Evolutionary conservation across 2,888 invertebrate species (phyloP).

Genomic region (Polymixis flavicincta): DNA sequence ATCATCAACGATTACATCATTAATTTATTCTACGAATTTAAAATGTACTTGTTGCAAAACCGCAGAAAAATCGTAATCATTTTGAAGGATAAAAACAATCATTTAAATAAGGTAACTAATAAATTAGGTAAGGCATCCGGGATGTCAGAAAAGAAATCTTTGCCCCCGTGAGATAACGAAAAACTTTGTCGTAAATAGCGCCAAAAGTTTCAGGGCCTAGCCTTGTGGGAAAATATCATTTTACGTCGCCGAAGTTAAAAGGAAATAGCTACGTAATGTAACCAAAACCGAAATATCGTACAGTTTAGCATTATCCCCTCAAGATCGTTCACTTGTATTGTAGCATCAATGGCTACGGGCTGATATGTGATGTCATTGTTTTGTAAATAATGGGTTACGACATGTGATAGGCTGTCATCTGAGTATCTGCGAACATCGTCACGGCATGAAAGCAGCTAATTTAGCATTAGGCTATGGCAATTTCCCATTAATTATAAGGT

Average conservation of each 20-base stretch:
- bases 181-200: conserved; percentile 7
- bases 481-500: background rate
- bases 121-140: conserved; percentile 5
- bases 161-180: background rate
- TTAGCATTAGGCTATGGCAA: background rate
- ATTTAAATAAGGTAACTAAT: background rate
- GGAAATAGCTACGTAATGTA: background rate
- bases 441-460: background rate
- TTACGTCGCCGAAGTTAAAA: background rate
- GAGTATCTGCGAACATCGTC: conserved; percentile 21
- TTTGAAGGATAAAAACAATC: background rate
- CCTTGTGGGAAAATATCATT: conserved; percentile 1
- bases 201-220: background rate
- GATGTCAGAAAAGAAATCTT: conserved; percentile 4
- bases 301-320: conserved; percentile 25
- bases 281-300: conserved; percentile 13
- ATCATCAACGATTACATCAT: conserved; percentile 32
- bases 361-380: conserved; percentile 54
- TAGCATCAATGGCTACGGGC: conserved; percentile 53
- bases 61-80: conserved; percentile 10
- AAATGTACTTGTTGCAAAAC: conserved; percentile 21
- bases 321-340: conserved; percentile 28
- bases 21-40: conserved; percentile 37
- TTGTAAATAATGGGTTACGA: conserved; percentile 49
- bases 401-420: conserved; percentile 23